Percentiles rank a stretch among this genome's conserved stretches.
Evolutionary conservation across 2,797 vertebrate genomes (phyloP).

Genomic region (Paguma larvata): DNA sequence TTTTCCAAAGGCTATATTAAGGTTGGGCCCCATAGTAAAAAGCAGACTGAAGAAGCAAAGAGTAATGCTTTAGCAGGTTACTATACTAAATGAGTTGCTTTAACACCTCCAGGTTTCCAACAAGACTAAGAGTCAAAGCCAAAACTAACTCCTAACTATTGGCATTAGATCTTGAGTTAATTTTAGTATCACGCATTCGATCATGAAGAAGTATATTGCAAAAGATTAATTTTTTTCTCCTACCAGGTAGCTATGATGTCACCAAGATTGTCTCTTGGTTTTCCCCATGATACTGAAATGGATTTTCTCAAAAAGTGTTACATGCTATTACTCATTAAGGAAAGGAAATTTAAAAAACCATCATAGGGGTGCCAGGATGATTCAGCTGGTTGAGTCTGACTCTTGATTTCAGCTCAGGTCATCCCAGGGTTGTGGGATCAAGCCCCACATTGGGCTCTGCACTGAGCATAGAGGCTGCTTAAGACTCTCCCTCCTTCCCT

Average conservation of each 20-base stretch:
- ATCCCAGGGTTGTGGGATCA: too few relatives aligned
- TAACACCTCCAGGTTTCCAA: slow-evolving; percentile 56
- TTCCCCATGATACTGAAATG: neutral
- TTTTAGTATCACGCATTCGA: slow-evolving; percentile 43
- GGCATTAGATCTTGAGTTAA: slow-evolving; percentile 59
- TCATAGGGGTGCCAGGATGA: neutral
- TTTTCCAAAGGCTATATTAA: slow-evolving; percentile 65
- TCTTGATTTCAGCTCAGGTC: too few relatives aligned
- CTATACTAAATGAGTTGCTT: slow-evolving; percentile 58
- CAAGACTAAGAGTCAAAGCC: slow-evolving; percentile 44
- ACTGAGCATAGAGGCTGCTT: too few relatives aligned
- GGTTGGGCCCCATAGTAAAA: slow-evolving; percentile 27
- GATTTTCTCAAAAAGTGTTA: neutral
- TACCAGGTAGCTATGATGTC: neutral
- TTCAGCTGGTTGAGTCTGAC: too few relatives aligned
- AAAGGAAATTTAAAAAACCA: slow-evolving; percentile 43
- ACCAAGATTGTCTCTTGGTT: neutral
- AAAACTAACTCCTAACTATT: slow-evolving; percentile 68
- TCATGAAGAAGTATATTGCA: slow-evolving; percentile 33
- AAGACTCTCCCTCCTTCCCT: too few relatives aligned
- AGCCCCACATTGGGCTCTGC: too few relatives aligned
- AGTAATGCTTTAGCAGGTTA: slow-evolving; percentile 56
- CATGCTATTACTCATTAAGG: neutral
- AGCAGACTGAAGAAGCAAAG: slow-evolving; percentile 58
- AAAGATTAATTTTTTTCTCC: slow-evolving; percentile 41